Evolutionary conservation across 2,888 invertebrate species (phyloP).

Genomic region (Diachrysia chrysitis): DNA sequence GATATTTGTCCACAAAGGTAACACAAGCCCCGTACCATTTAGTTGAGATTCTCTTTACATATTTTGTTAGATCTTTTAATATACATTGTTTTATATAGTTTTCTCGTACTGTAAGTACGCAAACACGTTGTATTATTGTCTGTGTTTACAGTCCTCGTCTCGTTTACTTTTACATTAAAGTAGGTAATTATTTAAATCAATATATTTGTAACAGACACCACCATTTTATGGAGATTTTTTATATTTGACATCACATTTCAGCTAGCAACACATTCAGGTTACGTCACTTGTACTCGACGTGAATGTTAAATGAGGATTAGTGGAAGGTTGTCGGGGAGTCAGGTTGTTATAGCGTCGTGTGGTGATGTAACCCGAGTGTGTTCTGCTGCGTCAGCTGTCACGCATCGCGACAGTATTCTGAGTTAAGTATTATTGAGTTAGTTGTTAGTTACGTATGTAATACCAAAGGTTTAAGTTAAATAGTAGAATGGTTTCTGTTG

Average conservation of each 20-base stretch:
- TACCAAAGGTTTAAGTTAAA: constrained; percentile 74
- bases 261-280: constrained; percentile 21
- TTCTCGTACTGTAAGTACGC: constrained; percentile 58
- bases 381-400: constrained; percentile 18
- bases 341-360: constrained; percentile 11
- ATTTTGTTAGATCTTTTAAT: constrained; percentile 59
- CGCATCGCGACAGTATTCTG: constrained; percentile 62
- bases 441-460: constrained; percentile 63
- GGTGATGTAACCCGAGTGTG: constrained; percentile 26
- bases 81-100: constrained; percentile 42
- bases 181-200: constrained; percentile 36
- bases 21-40: constrained; percentile 39
- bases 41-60: constrained; percentile 59
- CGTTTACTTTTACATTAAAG: constrained; percentile 36
- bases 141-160: constrained; percentile 49
- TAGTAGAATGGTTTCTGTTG: constrained; percentile 64
- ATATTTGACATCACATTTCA: constrained; percentile 35
- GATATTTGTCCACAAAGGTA: constrained; percentile 36
- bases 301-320: background rate
- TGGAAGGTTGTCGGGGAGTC: background rate
- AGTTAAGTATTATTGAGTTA: constrained; percentile 70
- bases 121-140: constrained; percentile 33
- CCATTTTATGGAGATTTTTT: constrained; percentile 27
- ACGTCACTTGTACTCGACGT: constrained; percentile 9
- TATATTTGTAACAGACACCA: constrained; percentile 35